A percentile compares a stretch with the other conserved stretches of the same genome.
phyloP scores from a whole-genome alignment of 2,113 vertebrate genomes.

The Calidris pygmaea region DNA sequence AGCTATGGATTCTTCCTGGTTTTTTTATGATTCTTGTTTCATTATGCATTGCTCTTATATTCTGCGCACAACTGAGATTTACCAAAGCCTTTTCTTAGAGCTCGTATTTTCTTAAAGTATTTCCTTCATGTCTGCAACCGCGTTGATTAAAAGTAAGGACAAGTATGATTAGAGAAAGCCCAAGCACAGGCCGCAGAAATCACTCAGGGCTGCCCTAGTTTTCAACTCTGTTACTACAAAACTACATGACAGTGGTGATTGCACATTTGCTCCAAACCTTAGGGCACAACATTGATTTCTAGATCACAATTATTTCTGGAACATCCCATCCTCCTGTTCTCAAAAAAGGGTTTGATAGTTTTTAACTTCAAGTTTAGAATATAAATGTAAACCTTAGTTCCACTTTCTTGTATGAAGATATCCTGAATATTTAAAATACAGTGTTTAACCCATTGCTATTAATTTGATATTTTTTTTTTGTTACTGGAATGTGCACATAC shows the following conservation, averaged over 20 bases:
- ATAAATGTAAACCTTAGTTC: not conserved
- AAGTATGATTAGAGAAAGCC: not conserved
- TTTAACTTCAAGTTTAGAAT: not conserved
- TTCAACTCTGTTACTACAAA: not conserved
- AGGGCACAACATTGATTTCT: conserved; percentile 36
- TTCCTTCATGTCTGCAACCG: not conserved
- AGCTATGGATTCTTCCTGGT: not conserved
- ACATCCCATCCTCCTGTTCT: not conserved
- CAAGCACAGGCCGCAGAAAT: not conserved
- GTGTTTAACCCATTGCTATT: not conserved
- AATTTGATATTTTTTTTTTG: not conserved
- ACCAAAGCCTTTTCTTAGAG: not conserved
- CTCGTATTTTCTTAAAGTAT: not conserved
- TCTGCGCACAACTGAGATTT: not conserved
- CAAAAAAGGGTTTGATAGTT: not conserved
- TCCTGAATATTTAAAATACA: not conserved
- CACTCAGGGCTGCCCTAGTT: not conserved
- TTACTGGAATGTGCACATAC: not conserved
- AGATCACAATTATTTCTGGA: not conserved
- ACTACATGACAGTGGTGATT: not conserved
- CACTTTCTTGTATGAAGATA: not conserved
- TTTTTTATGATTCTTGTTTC: not conserved
- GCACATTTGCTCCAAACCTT: not conserved
- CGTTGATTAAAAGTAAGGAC: not conserved
- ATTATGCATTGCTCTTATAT: not conserved